Conservation (phyloP, 2,113 vertebrate species). For the Myotis lucifugus region DNA sequence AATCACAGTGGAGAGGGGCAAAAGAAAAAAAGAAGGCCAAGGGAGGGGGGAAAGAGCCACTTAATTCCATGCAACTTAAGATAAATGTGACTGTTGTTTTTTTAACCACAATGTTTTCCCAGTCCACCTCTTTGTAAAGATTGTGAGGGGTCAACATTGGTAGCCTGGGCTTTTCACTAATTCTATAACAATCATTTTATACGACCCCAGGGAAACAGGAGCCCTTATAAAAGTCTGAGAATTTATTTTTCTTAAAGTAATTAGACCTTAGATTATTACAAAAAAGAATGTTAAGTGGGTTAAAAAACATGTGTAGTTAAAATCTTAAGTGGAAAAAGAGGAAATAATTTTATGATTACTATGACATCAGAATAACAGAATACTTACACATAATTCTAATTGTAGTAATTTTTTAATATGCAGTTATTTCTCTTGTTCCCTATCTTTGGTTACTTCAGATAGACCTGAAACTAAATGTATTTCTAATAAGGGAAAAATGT, state of each 20-base stretch:
- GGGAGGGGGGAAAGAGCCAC: neutral
- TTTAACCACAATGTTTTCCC: neutral
- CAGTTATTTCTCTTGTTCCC: neutral
- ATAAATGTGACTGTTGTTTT: neutral
- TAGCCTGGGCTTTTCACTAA: neutral
- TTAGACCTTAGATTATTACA: neutral
- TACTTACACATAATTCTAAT: neutral
- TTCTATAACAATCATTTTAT: neutral
- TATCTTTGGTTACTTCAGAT: neutral
- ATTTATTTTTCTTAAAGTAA: conserved; percentile 49
- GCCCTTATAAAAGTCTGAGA: neutral
- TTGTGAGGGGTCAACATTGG: neutral
- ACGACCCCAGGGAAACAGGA: neutral
- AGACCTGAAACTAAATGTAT: neutral
- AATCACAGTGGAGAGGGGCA: neutral
- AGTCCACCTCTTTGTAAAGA: neutral
- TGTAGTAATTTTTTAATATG: neutral
- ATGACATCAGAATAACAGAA: neutral
- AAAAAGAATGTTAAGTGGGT: neutral
- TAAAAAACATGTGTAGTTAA: neutral
- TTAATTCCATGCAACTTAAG: neutral
- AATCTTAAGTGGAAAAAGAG: neutral
- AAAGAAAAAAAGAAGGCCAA: neutral
- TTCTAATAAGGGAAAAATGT: neutral
- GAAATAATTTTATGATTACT: neutral